Conservation (phyloP, 2,888 invertebrate genomes). For the Lasioglossum pauxillum region DNA sequence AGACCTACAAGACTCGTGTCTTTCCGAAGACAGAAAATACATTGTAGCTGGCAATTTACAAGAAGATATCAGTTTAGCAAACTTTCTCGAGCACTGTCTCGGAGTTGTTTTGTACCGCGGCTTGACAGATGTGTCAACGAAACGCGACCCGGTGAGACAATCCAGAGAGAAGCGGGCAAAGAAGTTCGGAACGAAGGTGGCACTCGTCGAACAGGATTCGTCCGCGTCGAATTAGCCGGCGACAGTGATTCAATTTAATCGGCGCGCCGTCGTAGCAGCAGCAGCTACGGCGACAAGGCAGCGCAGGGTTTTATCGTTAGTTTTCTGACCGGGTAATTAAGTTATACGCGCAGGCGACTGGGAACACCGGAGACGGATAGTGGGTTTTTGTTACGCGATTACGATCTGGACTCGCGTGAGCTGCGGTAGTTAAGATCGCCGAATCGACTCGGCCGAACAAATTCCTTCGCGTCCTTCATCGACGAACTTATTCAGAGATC, state of each 20-base stretch:
- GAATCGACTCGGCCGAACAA: constrained; percentile 1
- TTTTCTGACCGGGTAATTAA: constrained; percentile 48
- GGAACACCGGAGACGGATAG: background rate
- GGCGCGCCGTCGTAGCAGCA: background rate
- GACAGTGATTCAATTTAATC: constrained; percentile 51
- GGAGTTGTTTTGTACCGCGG: background rate
- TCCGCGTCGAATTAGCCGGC: constrained; percentile 33
- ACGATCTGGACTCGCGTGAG: constrained; percentile 45
- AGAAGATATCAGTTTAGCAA: background rate
- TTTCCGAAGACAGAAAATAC: background rate
- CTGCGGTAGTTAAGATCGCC: constrained; percentile 38
- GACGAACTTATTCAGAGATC: background rate
- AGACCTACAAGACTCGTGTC: background rate
- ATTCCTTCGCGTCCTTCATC: background rate
- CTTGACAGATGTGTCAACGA: background rate
- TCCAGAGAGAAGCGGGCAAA: background rate
- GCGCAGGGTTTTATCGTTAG: constrained; percentile 40
- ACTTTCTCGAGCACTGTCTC: background rate
- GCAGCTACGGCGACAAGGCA: background rate
- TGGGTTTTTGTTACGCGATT: constrained; percentile 47
- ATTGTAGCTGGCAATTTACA: background rate
- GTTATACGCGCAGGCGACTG: constrained; percentile 21
- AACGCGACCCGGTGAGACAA: background rate
- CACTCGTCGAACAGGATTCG: constrained; percentile 40
- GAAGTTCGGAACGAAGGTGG: constrained; percentile 26